Evolutionary conservation across 2,797 vertebrate species (phyloP), one percentile per base, ranked within the genome.

Genomic region (Mus spretus): DNA sequence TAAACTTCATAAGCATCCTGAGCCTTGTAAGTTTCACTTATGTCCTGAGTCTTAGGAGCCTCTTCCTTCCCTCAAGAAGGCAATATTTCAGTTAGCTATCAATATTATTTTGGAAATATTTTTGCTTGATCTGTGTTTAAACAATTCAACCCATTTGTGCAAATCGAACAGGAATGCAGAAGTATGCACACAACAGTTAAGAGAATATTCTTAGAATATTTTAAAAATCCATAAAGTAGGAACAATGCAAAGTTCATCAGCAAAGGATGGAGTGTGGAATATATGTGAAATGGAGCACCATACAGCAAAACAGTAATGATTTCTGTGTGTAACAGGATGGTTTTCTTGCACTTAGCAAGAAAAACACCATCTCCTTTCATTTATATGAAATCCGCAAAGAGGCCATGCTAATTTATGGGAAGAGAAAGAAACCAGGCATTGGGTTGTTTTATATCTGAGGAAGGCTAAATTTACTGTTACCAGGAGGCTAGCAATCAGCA

Each of bases 101-200:
- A 26, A 79, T 94, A 79, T 40, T n/a, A 94, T 24, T 89, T 89
- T 53, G 55, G 24, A 93, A 91, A 89, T 91, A 47, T 87, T 90
- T 57, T 37, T 26, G 34, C 67, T 79, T 9, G 78, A 65, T 22
- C 3, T 31, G 2, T 65, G 88, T 79, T 34, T 91, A 22, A 89
- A 75, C 80, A 75, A 80, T 61, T 93, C 40, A 95, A 55, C 4
- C 17, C 20, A 17, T 26, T 80, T 44, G 3, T 50, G 3, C 61
- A 96, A 93, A 79, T 70, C 3, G 34, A 85, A 95, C 67, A 89
- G 93, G 88, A 96, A 92, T 86, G n/a, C 53, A 65, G 47, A 53
- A 10, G 37, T 28, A 17, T 50, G 2, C 55, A 61, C 9, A 65
- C 63, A 93, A 70, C 34, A 89, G 14, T 74, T 79, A 79, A 12